These are phyloP conservation scores for Mesorhabditis spiculigera DNA, from an alignment of 2,888 invertebrate species.

Conservation along the genomic window DNA sequence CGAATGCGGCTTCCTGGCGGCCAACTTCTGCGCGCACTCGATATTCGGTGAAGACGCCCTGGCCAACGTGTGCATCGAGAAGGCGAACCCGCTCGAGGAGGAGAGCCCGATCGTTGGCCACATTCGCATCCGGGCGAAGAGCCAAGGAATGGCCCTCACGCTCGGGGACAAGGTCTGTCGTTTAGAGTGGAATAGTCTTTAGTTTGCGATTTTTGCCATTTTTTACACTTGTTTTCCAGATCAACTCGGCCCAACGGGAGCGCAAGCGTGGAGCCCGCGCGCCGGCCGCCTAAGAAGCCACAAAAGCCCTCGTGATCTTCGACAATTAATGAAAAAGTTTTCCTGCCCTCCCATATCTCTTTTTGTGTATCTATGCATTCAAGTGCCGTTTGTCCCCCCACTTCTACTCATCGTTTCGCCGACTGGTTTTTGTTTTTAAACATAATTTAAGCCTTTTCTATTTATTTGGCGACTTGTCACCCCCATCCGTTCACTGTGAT, in stretches of 20 bases:
- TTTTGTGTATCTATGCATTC: too few species aligned
- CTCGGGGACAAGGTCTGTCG: constrained; percentile 89
- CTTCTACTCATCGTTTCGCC: too few species aligned
- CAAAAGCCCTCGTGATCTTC: too few species aligned
- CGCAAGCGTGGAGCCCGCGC: constrained; percentile 11
- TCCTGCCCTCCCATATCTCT: too few species aligned
- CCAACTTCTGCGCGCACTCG: constrained; percentile 90
- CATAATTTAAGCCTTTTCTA: too few species aligned
- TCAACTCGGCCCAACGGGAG: constrained; percentile 28
- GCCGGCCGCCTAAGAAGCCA: constrained; percentile 8
- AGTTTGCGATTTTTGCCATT: background rate
- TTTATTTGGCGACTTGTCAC: too few species aligned
- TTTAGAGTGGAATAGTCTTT: constrained; percentile 41
- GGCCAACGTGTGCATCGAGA: constrained; percentile 97
- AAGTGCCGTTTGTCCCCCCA: too few species aligned
- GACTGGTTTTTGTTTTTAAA: too few species aligned
- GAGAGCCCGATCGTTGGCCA: constrained; percentile 91
- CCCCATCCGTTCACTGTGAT: too few species aligned
- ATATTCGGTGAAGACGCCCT: constrained; percentile 88
- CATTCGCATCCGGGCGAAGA: constrained; percentile 95
- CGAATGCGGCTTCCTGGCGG: constrained; percentile 98
- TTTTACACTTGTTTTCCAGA: constrained; percentile 10
- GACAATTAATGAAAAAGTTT: too few species aligned
- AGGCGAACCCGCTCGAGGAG: constrained; percentile 62
- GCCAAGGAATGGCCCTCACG: constrained; percentile 98